These are phyloP conservation scores for Caenorhabditis parvicauda DNA, from an alignment of 2,888 invertebrate species.

Conservation along the genomic window DNA sequence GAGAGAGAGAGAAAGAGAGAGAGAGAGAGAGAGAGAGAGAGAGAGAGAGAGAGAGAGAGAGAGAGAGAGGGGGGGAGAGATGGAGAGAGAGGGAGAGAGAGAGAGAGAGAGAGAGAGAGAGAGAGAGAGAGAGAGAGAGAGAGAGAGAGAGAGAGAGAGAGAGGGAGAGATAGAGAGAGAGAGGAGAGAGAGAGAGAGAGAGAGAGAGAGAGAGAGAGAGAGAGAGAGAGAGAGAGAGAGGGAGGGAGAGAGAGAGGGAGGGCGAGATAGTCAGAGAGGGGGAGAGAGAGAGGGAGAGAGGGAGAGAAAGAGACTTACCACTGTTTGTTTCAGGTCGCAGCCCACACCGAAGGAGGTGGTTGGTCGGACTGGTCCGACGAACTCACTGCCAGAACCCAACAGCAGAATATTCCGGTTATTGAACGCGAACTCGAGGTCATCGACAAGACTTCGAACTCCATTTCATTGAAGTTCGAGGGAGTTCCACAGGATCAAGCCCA, in stretches of 20 bases:
- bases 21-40: not conserved
- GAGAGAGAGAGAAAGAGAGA: not conserved
- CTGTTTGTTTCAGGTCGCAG: no score
- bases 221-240: not conserved
- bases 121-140: no score
- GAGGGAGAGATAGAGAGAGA: no score
- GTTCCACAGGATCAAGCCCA: slow-evolving; percentile 49
- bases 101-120: no score
- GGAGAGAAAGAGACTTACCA: no score
- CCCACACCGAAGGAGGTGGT: slow-evolving; percentile 60
- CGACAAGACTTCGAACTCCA: slow-evolving; percentile 57
- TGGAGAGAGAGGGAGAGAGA: not conserved
- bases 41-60: not conserved
- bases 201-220: not conserved
- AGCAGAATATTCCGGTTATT: slow-evolving; percentile 61
- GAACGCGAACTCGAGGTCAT: slow-evolving; percentile 53
- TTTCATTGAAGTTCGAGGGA: slow-evolving; percentile 60
- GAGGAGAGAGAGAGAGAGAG: no score
- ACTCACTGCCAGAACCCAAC: slow-evolving; percentile 49
- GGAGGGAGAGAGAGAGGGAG: no score
- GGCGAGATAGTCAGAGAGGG: no score
- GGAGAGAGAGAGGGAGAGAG: no score
- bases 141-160: no score
- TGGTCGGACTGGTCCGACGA: slow-evolving; percentile 62
- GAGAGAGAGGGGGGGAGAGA: not conserved